Evolutionary conservation across 2,113 vertebrate species (phyloP).

Genomic region (Xenopus borealis): DNA sequence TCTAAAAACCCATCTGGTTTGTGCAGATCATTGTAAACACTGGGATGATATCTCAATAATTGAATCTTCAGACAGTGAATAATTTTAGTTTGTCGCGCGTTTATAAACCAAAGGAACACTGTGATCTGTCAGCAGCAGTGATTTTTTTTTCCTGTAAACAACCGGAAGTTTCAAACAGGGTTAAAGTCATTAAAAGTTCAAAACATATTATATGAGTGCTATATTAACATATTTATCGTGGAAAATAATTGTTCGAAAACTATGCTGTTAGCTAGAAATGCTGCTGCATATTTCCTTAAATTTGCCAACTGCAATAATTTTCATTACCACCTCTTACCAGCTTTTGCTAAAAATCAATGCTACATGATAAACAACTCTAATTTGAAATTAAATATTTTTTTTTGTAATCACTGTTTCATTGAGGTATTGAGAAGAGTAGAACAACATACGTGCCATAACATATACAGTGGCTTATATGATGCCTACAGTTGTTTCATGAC

Average conservation of each 20-base stretch:
- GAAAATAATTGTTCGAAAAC: neutral
- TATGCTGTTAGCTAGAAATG: too few relatives aligned
- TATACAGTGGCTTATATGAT: too few relatives aligned
- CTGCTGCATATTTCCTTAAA: too few relatives aligned
- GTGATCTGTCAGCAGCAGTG: slow-evolving; percentile 1
- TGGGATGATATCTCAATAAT: slow-evolving; percentile 45
- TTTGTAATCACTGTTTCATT: too few relatives aligned
- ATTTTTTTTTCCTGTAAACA: neutral
- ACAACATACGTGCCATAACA: too few relatives aligned
- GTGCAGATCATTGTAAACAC: slow-evolving; percentile 43
- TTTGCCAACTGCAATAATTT: too few relatives aligned
- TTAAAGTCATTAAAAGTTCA: neutral
- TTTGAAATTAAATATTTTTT: too few relatives aligned
- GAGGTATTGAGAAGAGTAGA: too few relatives aligned
- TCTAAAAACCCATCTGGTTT: slow-evolving; percentile 43
- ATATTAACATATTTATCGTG: neutral
- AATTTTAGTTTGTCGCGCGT: slow-evolving; percentile 22
- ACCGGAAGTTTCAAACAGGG: neutral
- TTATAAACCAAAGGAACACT: slow-evolving; percentile 13
- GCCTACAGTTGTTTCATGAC: too few relatives aligned
- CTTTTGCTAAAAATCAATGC: too few relatives aligned
- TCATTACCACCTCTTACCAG: too few relatives aligned
- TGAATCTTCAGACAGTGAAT: slow-evolving; percentile 36
- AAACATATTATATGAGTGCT: neutral
- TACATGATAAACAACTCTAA: too few relatives aligned